Evolutionary conservation across 1,140 invertebrate genomes (phyloP).

Genomic region (Bombus fervidus): DNA sequence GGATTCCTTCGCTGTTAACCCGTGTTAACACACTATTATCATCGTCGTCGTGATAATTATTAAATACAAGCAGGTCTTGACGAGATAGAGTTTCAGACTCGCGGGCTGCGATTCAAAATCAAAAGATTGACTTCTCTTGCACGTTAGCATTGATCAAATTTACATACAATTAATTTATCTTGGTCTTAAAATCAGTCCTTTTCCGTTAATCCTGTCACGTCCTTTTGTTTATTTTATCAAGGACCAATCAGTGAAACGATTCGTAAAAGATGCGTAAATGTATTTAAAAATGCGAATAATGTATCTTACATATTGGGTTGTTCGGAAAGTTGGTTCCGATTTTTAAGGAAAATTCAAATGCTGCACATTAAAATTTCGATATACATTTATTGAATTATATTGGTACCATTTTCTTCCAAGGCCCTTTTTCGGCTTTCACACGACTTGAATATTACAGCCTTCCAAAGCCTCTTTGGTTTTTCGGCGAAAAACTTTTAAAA

Average conservation of each 20-base stretch:
- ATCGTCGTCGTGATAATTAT: background rate
- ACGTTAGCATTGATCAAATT: background rate
- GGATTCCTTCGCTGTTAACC: background rate
- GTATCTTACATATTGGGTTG: too few species aligned
- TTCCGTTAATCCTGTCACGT: too few species aligned
- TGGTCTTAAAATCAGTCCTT: background rate
- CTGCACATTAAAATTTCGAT: too few species aligned
- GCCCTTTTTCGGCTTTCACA: too few species aligned
- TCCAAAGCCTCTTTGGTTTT: too few species aligned
- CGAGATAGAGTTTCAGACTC: background rate
- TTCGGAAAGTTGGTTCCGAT: too few species aligned
- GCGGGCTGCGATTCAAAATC: background rate
- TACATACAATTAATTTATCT: background rate
- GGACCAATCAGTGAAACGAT: background rate
- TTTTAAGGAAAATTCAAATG: too few species aligned
- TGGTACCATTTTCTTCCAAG: too few species aligned
- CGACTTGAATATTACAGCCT: too few species aligned
- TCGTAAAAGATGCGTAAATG: background rate
- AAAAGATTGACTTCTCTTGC: background rate
- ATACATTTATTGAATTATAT: too few species aligned
- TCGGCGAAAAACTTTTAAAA: too few species aligned
- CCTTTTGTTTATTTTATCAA: background rate
- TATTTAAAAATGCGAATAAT: too few species aligned
- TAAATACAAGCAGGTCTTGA: background rate
- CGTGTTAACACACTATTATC: slow-evolving; percentile 28